These are phyloP conservation scores for Esox masquinongy DNA, from an alignment of 2,797 vertebrate species.

Conservation along the genomic window DNA sequence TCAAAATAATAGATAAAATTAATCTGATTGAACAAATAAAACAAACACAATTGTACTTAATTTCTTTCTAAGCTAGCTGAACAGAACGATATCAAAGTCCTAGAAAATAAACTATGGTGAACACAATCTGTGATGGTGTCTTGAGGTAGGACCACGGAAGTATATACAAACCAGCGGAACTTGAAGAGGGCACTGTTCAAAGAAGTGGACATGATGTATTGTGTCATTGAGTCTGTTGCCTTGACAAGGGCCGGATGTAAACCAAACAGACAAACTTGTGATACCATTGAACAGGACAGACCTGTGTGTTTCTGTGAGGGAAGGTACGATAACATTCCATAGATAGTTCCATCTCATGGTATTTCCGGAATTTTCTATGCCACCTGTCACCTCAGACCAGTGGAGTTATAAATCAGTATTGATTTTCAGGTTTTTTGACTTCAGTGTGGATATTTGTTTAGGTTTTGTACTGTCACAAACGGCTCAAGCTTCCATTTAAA, in stretches of 20 bases:
- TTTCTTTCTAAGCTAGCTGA: no score
- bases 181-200: neutral
- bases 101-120: no score
- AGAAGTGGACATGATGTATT: neutral
- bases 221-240: neutral
- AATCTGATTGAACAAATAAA: no score
- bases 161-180: neutral
- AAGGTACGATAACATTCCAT: conserved; percentile 20
- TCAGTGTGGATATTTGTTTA: neutral
- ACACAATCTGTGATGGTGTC: no score
- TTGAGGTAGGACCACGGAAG: neutral
- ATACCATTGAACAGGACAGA: neutral
- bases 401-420: conserved; percentile 1
- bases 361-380: conserved; percentile 38
- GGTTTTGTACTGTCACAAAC: neutral
- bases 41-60: no score
- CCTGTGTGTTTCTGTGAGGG: neutral
- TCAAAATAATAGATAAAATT: no score
- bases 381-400: neutral
- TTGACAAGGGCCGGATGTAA: neutral
- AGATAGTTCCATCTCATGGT: conserved; percentile 20
- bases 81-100: no score
- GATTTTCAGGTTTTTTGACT: conserved; percentile 11
- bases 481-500: neutral
- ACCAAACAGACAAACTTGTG: neutral